A percentile compares a stretch with the other conserved stretches of the same genome.
These are phyloP conservation scores for Taurulus bubalis DNA, from an alignment of 2,113 vertebrate genomes.

Conservation along the genomic window DNA sequence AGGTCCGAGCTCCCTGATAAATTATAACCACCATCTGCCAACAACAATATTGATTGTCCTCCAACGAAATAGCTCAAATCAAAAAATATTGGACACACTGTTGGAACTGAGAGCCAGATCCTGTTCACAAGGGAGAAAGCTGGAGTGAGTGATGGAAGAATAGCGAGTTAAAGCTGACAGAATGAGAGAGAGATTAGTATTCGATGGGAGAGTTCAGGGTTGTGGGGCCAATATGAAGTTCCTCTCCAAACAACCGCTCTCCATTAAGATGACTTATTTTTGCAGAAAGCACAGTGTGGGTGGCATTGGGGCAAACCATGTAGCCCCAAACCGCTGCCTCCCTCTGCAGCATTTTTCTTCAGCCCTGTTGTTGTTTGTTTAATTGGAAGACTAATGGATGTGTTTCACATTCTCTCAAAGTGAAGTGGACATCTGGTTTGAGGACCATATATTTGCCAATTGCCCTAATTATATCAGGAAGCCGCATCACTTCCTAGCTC, in stretches of 20 bases:
- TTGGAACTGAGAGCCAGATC: constrained; percentile 65
- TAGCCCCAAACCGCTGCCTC: constrained; percentile 42
- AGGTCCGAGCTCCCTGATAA: constrained; percentile 70
- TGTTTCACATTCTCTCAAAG: constrained; percentile 45
- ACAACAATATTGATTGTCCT: constrained; percentile 82
- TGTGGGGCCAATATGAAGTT: constrained; percentile 74
- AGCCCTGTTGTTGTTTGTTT: constrained; percentile 60
- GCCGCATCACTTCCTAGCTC: neutral
- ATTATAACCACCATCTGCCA: constrained; percentile 75
- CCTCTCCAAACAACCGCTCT: constrained; percentile 71
- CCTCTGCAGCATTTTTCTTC: constrained; percentile 51
- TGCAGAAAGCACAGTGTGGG: constrained; percentile 68
- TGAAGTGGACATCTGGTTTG: constrained; percentile 44
- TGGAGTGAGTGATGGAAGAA: constrained; percentile 73
- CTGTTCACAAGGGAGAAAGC: constrained; percentile 68
- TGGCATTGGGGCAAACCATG: constrained; percentile 62
- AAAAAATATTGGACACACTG: constrained; percentile 75
- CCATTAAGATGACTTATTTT: constrained; percentile 79
- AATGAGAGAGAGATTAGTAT: constrained; percentile 69
- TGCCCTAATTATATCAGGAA: constrained; percentile 26
- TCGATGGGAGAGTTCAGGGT: constrained; percentile 66
- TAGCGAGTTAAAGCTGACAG: constrained; percentile 59
- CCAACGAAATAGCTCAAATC: constrained; percentile 72
- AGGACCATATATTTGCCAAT: constrained; percentile 17
- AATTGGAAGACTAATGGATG: constrained; percentile 56